Base-by-base conservation (phyloP, 2,797 vertebrate species). In the Setipinna tenuifilis region DNA sequence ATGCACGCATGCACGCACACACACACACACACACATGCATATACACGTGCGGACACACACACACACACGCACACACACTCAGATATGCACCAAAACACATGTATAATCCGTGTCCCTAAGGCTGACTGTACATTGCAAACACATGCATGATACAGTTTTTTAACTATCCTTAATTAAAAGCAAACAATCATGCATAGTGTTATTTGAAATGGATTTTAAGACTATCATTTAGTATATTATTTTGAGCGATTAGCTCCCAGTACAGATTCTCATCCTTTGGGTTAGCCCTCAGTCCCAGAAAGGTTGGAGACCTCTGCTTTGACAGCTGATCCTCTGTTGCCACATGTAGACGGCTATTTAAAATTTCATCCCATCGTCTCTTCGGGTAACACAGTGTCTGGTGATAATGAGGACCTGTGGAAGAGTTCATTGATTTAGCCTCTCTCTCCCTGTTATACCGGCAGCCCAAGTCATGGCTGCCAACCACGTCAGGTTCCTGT, bases 361-460 rank as follows among this genome's bases (percentile, higher is more conserved):
- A 90, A 89, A 88, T 91, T 89, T 90, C 85, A 90, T 88, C 59
- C 82, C 87, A 83, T 84, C 89, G 87, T 87, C 85, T 82, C 85
- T 86, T 86, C 85, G 84, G 87, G 88, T 89, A 86, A 88, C 88
- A 87, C 44, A 81, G 86, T 84, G 83, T 83, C 83, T 28, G 82
- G 82, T 83, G 83, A 82, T 90, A 92, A 92, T 90, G 90, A 92
- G 89, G 84, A 86, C 86, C 83, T 86, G 86, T 31, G 68, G 82
- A 81, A 84, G 87, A 86, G 25, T 75, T 71, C 87, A 92, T 89
- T 88, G 90, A 92, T 90, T 88, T 84, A 85, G 80, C 88, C 84
- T 82, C 88, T 83, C 71, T 6, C 57, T 80, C 81, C 19, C 87
- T 90, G 89, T 90, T 89, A 89, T 68, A 90, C 90, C 89, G 28